Evolutionary conservation across 35 echinoderm and acorn worm genomes (phyloP).

Genomic region (Holothuria glaberrima): DNA sequence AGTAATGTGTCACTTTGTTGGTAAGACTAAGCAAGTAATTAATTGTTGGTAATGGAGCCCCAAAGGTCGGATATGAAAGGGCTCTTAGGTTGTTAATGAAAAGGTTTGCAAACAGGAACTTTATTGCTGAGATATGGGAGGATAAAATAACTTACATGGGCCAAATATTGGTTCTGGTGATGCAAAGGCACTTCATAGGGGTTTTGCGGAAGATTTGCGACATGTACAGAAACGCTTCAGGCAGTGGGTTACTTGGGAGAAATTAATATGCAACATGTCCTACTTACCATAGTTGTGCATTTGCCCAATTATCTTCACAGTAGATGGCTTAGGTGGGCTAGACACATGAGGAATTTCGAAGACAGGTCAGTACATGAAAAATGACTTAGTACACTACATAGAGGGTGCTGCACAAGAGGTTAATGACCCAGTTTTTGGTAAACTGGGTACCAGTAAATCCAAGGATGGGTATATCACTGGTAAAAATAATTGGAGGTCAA

Average conservation of each 20-base stretch:
- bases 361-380: not conserved
- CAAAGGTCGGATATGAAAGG: constrained; percentile 37
- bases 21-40: constrained; percentile 32
- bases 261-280: not conserved
- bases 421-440: constrained; percentile 21
- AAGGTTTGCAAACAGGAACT: constrained; percentile 41
- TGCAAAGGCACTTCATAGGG: not conserved
- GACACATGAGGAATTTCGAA: not conserved
- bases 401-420: no score
- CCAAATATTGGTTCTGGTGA: constrained; percentile 3
- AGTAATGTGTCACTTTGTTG: constrained; percentile 39
- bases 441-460: not conserved
- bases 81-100: constrained; percentile 32
- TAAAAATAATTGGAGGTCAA: no score
- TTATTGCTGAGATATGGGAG: constrained; percentile 47
- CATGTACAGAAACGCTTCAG: no score
- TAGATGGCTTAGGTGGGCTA: constrained; percentile 12
- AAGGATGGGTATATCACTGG: no score
- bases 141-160: constrained; percentile 51
- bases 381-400: not conserved
- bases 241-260: no score
- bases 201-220: constrained; percentile 39
- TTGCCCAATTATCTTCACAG: not conserved
- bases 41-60: constrained; percentile 55
- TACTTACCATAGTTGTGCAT: not conserved